These are phyloP conservation scores for Epirrhoe alternata DNA, from an alignment of 2,888 invertebrate genomes.

Conservation along the genomic window DNA sequence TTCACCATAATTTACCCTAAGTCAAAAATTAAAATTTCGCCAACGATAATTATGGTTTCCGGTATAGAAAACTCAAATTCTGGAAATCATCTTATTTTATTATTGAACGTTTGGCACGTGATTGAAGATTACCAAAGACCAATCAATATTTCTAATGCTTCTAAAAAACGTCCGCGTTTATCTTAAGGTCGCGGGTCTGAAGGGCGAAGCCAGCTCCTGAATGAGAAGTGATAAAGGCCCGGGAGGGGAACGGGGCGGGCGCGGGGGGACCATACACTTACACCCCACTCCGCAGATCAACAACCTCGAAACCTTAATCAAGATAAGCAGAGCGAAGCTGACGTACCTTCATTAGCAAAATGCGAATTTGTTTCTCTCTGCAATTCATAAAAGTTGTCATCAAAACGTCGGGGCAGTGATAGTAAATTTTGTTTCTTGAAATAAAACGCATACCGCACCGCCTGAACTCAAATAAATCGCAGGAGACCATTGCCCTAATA, in stretches of 20 bases:
- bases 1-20: background rate
- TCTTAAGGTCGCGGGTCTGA: constrained; percentile 74
- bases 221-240: constrained; percentile 66
- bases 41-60: background rate
- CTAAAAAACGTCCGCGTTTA: constrained; percentile 63
- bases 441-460: constrained; percentile 50
- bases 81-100: background rate
- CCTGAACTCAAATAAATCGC: constrained; percentile 50
- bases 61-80: background rate
- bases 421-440: constrained; percentile 51
- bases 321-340: constrained; percentile 67
- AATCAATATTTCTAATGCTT: constrained; percentile 46
- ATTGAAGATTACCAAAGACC: background rate
- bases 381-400: constrained; percentile 45
- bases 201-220: constrained; percentile 70
- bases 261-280: constrained; percentile 48
- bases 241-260: constrained; percentile 51
- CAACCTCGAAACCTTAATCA: constrained; percentile 78
- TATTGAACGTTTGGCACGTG: background rate
- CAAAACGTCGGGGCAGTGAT: constrained; percentile 41
- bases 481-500: constrained; percentile 58
- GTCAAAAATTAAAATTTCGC: background rate
- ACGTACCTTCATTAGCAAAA: constrained; percentile 62
- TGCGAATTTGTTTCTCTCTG: constrained; percentile 41
- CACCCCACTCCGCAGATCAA: constrained; percentile 73